Conservation (phyloP, 2,888 invertebrate species). For the Schizaphis graminum region DNA sequence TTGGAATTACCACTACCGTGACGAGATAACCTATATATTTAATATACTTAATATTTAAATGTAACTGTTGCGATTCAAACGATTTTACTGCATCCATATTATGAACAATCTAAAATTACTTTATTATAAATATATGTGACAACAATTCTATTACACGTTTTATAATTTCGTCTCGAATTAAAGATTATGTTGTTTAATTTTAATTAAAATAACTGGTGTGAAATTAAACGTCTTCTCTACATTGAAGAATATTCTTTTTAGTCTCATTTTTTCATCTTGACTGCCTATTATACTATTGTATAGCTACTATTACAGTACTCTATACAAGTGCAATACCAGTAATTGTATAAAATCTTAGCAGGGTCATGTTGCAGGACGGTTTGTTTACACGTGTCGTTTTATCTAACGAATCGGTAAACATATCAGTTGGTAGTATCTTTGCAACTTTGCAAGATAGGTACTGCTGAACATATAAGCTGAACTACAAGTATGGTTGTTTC, state of each 20-base stretch:
- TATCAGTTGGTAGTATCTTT: not conserved
- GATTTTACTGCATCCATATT: not conserved
- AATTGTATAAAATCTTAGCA: not conserved
- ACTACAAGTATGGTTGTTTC: not conserved
- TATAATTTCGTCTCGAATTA: not conserved
- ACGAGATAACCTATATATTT: not conserved
- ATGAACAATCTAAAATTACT: not conserved
- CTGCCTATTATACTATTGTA: not conserved
- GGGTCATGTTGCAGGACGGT: not conserved
- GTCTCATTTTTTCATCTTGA: not conserved
- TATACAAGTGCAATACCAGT: not conserved
- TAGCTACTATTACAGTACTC: not conserved
- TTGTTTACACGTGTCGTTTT: not conserved
- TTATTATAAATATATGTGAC: not conserved
- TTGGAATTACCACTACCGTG: not conserved
- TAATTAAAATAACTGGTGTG: not conserved
- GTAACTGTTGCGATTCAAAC: not conserved
- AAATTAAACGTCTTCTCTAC: not conserved
- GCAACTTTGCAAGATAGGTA: not conserved
- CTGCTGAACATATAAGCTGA: not conserved
- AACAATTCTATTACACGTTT: not conserved
- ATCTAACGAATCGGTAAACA: not conserved
- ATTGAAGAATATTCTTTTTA: not conserved
- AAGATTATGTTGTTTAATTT: not conserved
- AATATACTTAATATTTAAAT: too few relatives aligned